A percentile compares a stretch with the other conserved stretches of the same genome.
Conservation (phyloP, 2,113 vertebrate genomes). For the Albula glossodonta region DNA sequence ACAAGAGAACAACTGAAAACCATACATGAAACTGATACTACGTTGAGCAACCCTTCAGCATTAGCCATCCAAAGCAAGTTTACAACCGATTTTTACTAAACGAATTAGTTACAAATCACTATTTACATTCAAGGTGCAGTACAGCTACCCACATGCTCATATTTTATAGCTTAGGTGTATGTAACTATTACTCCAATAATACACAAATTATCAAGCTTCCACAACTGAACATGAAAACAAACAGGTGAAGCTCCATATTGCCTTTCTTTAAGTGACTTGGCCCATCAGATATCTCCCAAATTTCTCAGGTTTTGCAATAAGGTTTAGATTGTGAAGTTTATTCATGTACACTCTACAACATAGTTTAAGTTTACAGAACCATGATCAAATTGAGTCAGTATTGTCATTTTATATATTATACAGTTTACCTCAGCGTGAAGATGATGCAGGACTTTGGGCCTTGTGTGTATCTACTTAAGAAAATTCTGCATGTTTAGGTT, state of each 20-base stretch:
- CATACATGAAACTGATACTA: too few relatives aligned
- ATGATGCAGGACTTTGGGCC: too few relatives aligned
- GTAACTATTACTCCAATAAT: not conserved
- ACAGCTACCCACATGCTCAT: not conserved
- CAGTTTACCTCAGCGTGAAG: too few relatives aligned
- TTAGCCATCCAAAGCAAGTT: too few relatives aligned
- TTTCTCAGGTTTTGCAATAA: not conserved
- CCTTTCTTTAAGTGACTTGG: not conserved
- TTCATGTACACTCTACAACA: not conserved
- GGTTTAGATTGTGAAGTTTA: not conserved
- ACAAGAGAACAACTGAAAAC: not conserved
- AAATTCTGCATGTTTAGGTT: not conserved
- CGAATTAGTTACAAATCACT: not conserved
- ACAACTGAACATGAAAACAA: not conserved
- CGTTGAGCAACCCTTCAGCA: too few relatives aligned
- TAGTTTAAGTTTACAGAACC: not conserved
- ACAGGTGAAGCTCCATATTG: not conserved
- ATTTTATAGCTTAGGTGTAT: not conserved
- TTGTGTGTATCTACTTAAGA: not conserved
- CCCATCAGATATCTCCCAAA: not conserved
- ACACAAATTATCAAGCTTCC: not conserved
- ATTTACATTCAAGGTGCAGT: not conserved
- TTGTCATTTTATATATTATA: not conserved
- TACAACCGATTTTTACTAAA: not conserved
- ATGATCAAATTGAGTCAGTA: not conserved